These are phyloP conservation scores for Grammomys surdaster DNA, from an alignment of 2,113 vertebrate species.

Conservation along the genomic window DNA sequence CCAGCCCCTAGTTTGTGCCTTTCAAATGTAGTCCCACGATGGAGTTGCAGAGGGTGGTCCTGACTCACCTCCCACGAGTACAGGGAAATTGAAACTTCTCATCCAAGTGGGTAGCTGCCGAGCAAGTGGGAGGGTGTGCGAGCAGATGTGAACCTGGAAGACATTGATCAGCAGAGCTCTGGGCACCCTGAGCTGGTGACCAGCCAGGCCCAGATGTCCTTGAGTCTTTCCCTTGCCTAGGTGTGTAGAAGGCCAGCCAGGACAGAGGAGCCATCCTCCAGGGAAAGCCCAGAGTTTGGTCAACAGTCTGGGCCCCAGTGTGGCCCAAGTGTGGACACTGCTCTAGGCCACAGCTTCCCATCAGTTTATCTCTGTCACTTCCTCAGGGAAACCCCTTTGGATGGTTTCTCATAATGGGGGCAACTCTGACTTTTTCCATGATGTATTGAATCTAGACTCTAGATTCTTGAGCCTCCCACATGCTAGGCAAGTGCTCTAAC, in stretches of 20 bases:
- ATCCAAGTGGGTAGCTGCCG: neutral
- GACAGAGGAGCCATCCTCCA: neutral
- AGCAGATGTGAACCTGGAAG: neutral
- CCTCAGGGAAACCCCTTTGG: neutral
- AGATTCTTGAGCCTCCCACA: neutral
- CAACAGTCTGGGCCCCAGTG: neutral
- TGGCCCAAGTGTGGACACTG: neutral
- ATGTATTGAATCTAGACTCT: neutral
- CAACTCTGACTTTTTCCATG: neutral
- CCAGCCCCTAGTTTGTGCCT: neutral
- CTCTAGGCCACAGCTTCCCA: slow-evolving; percentile 5
- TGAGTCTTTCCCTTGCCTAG: neutral
- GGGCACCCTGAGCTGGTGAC: fast-evolving
- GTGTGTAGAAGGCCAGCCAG: too few species aligned
- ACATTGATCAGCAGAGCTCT: neutral
- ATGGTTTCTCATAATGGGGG: too few species aligned
- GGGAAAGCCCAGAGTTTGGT: neutral
- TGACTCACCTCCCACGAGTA: neutral
- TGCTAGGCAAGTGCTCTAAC: neutral
- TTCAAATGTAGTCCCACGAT: neutral
- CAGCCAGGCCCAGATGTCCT: neutral
- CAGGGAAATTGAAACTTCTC: neutral
- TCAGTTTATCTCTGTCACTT: neutral
- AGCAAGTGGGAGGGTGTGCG: neutral
- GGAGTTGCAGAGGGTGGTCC: neutral